Percentiles rank a stretch among this genome's conserved stretches.
phyloP scores from a whole-genome alignment of 2,113 vertebrate genomes.

The Chiloscyllium plagiosum region DNA sequence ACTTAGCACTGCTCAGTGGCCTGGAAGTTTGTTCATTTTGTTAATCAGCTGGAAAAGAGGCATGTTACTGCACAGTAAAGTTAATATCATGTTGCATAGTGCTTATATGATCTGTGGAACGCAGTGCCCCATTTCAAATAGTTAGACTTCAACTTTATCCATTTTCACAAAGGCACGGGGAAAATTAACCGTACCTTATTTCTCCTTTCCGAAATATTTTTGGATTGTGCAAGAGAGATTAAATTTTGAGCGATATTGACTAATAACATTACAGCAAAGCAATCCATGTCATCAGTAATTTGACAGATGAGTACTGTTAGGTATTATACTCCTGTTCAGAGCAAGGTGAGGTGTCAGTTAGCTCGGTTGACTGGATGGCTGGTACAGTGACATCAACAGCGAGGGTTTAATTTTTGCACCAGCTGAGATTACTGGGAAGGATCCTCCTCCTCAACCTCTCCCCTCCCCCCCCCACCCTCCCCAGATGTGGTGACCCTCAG shows the following conservation, averaged over 20 bases:
- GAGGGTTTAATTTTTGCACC: too few relatives aligned
- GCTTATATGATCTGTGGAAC: background rate
- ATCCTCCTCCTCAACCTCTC: too few relatives aligned
- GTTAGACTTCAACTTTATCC: background rate
- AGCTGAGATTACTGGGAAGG: too few relatives aligned
- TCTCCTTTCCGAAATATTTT: background rate
- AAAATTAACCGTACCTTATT: background rate
- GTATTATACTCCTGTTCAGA: background rate
- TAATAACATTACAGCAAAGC: background rate
- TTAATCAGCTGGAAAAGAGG: background rate
- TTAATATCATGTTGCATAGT: background rate
- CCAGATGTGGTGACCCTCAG: too few relatives aligned
- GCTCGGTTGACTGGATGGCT: too few relatives aligned
- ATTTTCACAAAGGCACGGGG: background rate
- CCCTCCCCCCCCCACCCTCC: too few relatives aligned
- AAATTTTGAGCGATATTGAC: background rate
- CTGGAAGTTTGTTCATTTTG: background rate
- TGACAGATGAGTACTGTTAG: background rate
- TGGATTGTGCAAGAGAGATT: background rate
- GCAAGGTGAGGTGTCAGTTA: too few relatives aligned
- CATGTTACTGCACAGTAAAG: background rate
- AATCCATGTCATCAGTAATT: background rate
- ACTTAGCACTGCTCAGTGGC: background rate
- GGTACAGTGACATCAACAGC: too few relatives aligned
- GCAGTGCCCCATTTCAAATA: background rate